These are phyloP conservation scores for Entelurus aequoreus DNA, from an alignment of 2,113 vertebrate genomes.

Conservation along the genomic window DNA sequence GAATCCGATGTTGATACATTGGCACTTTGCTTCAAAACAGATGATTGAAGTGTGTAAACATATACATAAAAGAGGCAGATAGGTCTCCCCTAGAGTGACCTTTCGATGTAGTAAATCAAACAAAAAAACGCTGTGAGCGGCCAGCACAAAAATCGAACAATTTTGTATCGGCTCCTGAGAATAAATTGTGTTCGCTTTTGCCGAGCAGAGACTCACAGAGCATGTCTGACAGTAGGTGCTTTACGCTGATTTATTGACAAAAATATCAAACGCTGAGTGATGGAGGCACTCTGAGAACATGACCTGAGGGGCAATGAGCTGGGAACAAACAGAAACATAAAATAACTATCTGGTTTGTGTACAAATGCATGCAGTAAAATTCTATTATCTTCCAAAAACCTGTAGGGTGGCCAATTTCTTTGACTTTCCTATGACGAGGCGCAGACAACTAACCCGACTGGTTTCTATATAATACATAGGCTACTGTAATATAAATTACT, in stretches of 20 bases:
- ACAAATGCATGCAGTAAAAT: conserved; percentile 42
- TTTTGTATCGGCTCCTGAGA: conserved; percentile 49
- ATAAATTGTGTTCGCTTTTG: conserved; percentile 66
- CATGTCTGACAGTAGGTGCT: conserved; percentile 60
- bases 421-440: no score
- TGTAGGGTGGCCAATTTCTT: neutral
- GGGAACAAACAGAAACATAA: conserved; percentile 64
- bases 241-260: conserved; percentile 71
- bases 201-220: conserved; percentile 49
- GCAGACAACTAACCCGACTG: no score
- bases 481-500: no score
- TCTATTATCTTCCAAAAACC: conserved; percentile 46
- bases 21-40: neutral
- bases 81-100: conserved; percentile 43
- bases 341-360: conserved; percentile 58
- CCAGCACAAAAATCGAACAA: conserved; percentile 56
- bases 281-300: conserved; percentile 58
- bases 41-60: conserved; percentile 31
- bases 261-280: conserved; percentile 69
- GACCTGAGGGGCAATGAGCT: conserved; percentile 68
- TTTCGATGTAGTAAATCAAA: conserved; percentile 62
- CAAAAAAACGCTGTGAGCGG: conserved; percentile 37
- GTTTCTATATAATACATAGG: no score
- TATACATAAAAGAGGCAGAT: conserved; percentile 39
- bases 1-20: neutral